Evolutionary conservation across 2,888 invertebrate species (phyloP).

Genomic region (Nemotelus nigrinus): DNA sequence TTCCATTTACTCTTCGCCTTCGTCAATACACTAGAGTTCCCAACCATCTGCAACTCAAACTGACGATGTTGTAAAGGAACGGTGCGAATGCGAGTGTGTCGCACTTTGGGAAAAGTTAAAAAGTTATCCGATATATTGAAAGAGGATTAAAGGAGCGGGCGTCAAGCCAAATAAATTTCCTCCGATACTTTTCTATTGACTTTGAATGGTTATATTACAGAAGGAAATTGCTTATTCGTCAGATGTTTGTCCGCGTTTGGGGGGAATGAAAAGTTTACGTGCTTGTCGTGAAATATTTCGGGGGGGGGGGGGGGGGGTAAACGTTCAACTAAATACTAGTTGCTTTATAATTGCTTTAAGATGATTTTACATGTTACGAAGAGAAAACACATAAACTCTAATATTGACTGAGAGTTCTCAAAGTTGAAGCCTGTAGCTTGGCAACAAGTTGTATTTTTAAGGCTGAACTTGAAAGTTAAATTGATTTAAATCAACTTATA

Average conservation of each 20-base stretch:
- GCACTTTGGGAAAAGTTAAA: slow-evolving; percentile 12
- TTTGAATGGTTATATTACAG: slow-evolving; percentile 9
- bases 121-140: neutral
- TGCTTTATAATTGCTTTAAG: too few relatives aligned
- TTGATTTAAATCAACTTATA: too few relatives aligned
- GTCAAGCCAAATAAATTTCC: neutral
- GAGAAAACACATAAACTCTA: too few relatives aligned
- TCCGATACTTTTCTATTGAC: slow-evolving; percentile 16
- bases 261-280: too few relatives aligned
- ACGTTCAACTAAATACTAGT: too few relatives aligned
- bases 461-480: too few relatives aligned
- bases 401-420: too few relatives aligned
- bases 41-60: neutral
- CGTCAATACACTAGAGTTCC: neutral
- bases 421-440: too few relatives aligned
- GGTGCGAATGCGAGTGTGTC: neutral
- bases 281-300: too few relatives aligned
- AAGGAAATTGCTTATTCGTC: slow-evolving; percentile 10
- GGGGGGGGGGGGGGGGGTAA: too few relatives aligned
- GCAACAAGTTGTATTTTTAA: too few relatives aligned
- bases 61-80: neutral
- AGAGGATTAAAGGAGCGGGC: neutral
- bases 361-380: too few relatives aligned
- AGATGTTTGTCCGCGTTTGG: neutral
- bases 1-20: neutral